Base-by-base conservation (phyloP, 2,888 invertebrate species). In the Cheilosia soror region DNA sequence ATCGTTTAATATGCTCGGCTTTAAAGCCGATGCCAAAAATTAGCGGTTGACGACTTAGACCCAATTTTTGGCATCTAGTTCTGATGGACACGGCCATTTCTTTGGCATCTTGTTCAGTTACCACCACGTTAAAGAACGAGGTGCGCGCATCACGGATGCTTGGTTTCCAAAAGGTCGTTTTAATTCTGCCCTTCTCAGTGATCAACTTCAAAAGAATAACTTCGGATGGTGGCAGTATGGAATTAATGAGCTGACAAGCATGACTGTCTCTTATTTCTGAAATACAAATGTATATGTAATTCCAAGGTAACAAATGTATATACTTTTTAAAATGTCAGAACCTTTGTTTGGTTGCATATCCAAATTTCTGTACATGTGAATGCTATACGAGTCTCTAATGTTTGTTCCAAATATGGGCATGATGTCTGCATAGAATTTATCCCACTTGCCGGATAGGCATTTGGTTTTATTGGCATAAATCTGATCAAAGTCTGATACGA, bases 11-110 rank as follows among this genome's bases (percentile, higher is more conserved):
- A 4, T 5, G 0, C 1, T 49, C n/a, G 4, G 25, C 25, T 6
- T 13, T 65, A n/a, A 20, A 37, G 13, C 65, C 65, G 20, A 65
- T 27, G 7, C 49, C 65, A 51, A 65, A 49, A 6, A 65, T 65
- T 2, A 49, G 13, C 0, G 65, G 65, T 2, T 65, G 65, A 3
- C 25, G 37, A 25, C 3, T 20, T 5, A 65, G 37, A 13, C 51
- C 25, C 4, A 65, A 9, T 13, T 5, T 25, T 5, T 6, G 29
- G 7, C 37, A 37, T 3, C 65, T 13, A 2, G 0, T 37, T 6
- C 13, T 33, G 1, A 51, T 51, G 7, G n/a, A 20, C 5, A 2
- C 6, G 5, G 63, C 47, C n/a, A 7, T 49, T 3, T 15, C 11
- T 31, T 11, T 63, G 15, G 65, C 65, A 33, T 65, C 1, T 2